phyloP scores from a whole-genome alignment of 30 jellyfish, hydroid and myxozoan species.

The Nemopilema nomurai region DNA sequence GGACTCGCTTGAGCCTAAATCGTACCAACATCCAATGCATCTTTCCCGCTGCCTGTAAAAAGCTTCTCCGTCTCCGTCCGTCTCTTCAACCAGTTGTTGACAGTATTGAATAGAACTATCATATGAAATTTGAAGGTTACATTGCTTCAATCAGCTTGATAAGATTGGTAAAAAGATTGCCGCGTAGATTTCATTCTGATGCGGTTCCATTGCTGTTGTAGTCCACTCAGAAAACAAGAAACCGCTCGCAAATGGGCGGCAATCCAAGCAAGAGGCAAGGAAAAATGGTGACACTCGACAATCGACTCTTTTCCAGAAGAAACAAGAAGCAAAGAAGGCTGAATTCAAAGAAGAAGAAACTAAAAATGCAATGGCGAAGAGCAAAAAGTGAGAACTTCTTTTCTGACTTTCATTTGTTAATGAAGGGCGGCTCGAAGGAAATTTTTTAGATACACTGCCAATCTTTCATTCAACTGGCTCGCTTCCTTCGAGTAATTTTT shows the following conservation, averaged over 20 bases:
- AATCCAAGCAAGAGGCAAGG: background rate
- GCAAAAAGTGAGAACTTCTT: background rate
- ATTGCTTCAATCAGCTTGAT: background rate
- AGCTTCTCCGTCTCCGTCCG: too few species aligned
- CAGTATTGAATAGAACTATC: too few species aligned
- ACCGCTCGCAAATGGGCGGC: background rate
- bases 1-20: too few species aligned
- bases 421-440: background rate
- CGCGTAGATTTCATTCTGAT: background rate
- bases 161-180: background rate
- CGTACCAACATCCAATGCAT: too few species aligned
- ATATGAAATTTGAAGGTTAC: background rate
- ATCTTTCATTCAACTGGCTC: background rate
- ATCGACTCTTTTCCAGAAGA: constrained; percentile 36
- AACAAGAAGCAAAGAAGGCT: constrained; percentile 5
- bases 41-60: too few species aligned
- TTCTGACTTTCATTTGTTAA: too few species aligned
- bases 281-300: constrained; percentile 22
- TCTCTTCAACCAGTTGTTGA: too few species aligned
- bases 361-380: background rate
- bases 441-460: background rate
- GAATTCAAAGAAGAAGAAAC: background rate
- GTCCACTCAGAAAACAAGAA: background rate
- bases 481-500: too few species aligned
- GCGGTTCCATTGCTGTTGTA: background rate